These are phyloP conservation scores for Scolopax rusticola DNA, from an alignment of 2,797 vertebrate genomes.

Conservation along the genomic window DNA sequence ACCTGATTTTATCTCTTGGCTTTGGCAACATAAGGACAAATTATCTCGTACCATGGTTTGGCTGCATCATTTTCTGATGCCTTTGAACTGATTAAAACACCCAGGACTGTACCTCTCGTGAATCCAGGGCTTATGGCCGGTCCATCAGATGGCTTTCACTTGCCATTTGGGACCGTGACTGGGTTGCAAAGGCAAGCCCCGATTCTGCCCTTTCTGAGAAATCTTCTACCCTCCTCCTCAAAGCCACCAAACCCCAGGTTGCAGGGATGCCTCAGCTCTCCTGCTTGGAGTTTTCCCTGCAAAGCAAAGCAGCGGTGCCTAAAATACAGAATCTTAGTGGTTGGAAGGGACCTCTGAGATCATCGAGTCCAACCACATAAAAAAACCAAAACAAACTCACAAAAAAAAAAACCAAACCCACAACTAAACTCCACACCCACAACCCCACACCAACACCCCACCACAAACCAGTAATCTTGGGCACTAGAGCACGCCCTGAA, in stretches of 20 bases:
- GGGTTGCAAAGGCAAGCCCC: not conserved
- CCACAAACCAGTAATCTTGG: too few relatives aligned
- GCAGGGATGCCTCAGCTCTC: not conserved
- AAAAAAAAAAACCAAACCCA: too few relatives aligned
- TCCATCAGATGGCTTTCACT: not conserved
- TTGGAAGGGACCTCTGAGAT: too few relatives aligned
- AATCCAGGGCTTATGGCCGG: accelerated
- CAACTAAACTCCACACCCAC: too few relatives aligned
- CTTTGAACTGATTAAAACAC: not conserved
- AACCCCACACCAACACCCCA: too few relatives aligned
- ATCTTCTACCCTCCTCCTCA: not conserved
- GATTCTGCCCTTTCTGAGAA: not conserved
- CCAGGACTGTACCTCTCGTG: not conserved
- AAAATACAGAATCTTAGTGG: not conserved
- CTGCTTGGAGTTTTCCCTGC: not conserved
- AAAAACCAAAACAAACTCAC: too few relatives aligned
- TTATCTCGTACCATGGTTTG: accelerated
- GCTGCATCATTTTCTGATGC: not conserved
- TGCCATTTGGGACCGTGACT: accelerated
- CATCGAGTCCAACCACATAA: too few relatives aligned
- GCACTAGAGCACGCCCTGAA: too few relatives aligned
- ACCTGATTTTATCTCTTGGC: not conserved
- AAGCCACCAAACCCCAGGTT: not conserved
- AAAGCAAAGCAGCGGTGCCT: not conserved
- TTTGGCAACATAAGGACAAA: not conserved